Base-by-base conservation (phyloP, 2,113 vertebrate genomes). In the Stigmatopora nigra region DNA sequence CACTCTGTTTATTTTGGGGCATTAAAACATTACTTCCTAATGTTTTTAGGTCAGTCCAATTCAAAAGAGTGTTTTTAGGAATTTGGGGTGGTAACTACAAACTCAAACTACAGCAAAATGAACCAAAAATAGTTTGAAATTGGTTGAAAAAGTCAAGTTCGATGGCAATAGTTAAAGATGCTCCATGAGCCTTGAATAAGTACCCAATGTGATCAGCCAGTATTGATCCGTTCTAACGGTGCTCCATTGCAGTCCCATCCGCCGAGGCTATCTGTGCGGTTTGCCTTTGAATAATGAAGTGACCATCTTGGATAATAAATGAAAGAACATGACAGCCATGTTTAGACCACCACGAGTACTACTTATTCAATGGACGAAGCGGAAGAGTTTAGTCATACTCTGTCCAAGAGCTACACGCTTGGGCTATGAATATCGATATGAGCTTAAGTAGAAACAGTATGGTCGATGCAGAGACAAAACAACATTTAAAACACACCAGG, bases 261-360 rank as follows among this genome's bases (percentile, higher is more conserved):
- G 65, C 65, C 70, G 57, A 22, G 71, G 79, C 67, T 72, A 82
- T 82, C 73, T 80, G 80, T 79, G 72, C 70, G 64, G 64, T 49
- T 59, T 72, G 76, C 69, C 84, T 82, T 83, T 82, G 76, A 82
- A 79, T 83, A 85, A 85, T 82, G 70, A 86, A 83, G 80, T 62
- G 52, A 63, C 51, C 58, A 67, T 71, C 52, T 41, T 52, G 36
- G 69, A 78, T 66, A 65, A 70, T 67, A 72, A 64, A 62, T 63
- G 36, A 74, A 77, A 74, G 45, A 25, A 41, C 19, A 53, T 62
- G 49, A 4, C 71, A 59, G 51, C 67, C 19, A 57, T 64, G 71
- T 61, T 64, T 49, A 53, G 62, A 35, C 38, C 60, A 61, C 52
- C 22, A 58, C 22, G 38, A 7, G 41, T 25, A 52, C 65, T 38